Percentiles rank a stretch among this genome's conserved stretches.
Conservation (phyloP, 35 echinoderm and acorn worm genomes). For the Hemicentrotus pulcherrimus region DNA sequence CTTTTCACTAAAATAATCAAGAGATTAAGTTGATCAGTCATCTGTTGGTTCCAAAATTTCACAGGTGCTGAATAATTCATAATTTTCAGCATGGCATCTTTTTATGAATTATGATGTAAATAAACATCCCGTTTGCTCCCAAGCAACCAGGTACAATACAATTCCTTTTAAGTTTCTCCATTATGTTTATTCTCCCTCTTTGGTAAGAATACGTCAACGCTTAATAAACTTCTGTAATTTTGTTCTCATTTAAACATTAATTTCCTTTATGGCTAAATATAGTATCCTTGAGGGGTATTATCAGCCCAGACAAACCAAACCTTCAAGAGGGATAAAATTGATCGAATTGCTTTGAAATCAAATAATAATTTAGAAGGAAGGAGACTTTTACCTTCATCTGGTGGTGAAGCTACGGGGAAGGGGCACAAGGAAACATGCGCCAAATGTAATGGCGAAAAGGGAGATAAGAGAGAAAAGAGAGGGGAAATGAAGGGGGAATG, state of each 20-base stretch:
- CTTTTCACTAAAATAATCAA: neutral
- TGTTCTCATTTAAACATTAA: neutral
- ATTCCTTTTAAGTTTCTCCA: neutral
- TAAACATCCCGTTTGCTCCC: too few species aligned
- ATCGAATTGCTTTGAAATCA: neutral
- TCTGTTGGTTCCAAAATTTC: too few species aligned
- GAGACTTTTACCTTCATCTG: neutral
- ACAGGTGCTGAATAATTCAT: too few species aligned
- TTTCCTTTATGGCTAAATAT: neutral
- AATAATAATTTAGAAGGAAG: neutral
- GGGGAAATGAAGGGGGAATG: neutral
- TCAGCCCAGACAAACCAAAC: neutral
- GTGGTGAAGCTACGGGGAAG: neutral
- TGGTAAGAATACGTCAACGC: too few species aligned
- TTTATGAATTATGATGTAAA: too few species aligned
- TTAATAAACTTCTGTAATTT: too few species aligned
- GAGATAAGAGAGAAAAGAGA: neutral
- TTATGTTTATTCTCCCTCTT: neutral
- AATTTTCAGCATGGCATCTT: too few species aligned
- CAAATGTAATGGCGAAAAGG: neutral
- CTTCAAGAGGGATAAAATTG: neutral
- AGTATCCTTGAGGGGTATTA: neutral
- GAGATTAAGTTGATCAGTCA: neutral
- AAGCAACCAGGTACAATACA: too few species aligned
- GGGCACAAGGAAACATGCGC: neutral